Evolutionary conservation across 2,797 vertebrate species (phyloP).

Genomic region (Meriones psammophilus): DNA sequence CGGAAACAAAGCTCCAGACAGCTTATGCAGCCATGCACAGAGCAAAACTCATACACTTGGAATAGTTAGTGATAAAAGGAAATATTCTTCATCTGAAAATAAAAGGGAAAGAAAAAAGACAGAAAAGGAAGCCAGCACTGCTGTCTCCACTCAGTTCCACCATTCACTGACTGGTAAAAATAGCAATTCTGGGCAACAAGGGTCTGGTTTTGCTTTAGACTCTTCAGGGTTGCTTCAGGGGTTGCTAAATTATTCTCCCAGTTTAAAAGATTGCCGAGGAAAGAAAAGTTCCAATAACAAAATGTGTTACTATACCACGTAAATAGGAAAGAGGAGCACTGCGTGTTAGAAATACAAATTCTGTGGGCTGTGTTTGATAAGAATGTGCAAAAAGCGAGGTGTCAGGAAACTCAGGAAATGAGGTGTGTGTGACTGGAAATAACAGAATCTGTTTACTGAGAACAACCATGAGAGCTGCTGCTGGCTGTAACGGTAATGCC

Average conservation of each 20-base stretch:
- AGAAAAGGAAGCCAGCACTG: neutral
- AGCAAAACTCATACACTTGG: neutral
- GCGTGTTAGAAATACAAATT: neutral
- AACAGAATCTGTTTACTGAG: neutral
- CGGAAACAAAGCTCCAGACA: slow-evolving; percentile 45
- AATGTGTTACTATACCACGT: neutral
- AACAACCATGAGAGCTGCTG: neutral
- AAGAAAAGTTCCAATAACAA: neutral
- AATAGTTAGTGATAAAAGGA: slow-evolving; percentile 60
- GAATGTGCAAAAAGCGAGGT: neutral
- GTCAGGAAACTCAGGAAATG: neutral
- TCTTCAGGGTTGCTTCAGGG: slow-evolving; percentile 14
- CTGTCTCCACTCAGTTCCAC: neutral
- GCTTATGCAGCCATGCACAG: slow-evolving; percentile 48
- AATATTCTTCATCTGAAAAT: slow-evolving; percentile 62
- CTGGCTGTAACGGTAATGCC: neutral
- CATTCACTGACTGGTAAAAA: slow-evolving; percentile 20
- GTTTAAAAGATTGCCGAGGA: slow-evolving; percentile 30
- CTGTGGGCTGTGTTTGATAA: neutral
- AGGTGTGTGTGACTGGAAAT: neutral
- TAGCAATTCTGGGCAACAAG: slow-evolving; percentile 4
- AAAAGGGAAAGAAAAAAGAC: neutral
- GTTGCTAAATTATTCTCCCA: slow-evolving; percentile 50
- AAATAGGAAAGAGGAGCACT: neutral
- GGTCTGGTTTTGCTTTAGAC: slow-evolving; percentile 52